phyloP scores from a whole-genome alignment of 1,140 invertebrate genomes.

The Conopomorpha cramerella region DNA sequence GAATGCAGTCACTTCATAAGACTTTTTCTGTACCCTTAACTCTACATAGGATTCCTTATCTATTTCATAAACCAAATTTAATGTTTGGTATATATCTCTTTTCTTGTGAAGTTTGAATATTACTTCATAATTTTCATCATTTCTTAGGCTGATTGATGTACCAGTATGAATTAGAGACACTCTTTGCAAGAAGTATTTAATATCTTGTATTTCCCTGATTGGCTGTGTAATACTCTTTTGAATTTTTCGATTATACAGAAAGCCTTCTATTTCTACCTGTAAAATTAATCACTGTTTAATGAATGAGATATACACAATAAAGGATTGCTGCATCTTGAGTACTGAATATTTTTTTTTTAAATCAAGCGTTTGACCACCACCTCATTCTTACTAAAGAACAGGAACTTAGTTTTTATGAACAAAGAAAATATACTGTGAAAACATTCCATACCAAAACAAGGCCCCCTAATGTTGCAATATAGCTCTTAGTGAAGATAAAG shows the following conservation, averaged over 20 bases:
- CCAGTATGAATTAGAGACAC: constrained; percentile 63
- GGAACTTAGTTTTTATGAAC: too few species aligned
- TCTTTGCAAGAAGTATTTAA: constrained; percentile 60
- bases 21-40: constrained; percentile 51
- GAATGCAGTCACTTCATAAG: constrained; percentile 60
- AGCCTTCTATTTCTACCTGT: constrained; percentile 62
- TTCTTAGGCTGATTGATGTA: constrained; percentile 64
- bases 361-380: too few species aligned
- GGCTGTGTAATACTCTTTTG: constrained; percentile 60
- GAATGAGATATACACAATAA: constrained; percentile 3
- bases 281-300: too few species aligned
- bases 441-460: too few species aligned
- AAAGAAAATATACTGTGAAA: too few species aligned
- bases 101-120: constrained; percentile 63
- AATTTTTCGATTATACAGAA: constrained; percentile 69
- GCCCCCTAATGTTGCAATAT: too few species aligned
- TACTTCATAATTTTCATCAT: constrained; percentile 62
- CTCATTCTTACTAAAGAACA: too few species aligned
- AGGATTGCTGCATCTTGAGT: too few species aligned
- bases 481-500: too few species aligned
- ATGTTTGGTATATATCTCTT: constrained; percentile 53
- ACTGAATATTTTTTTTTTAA: too few species aligned
- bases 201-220: constrained; percentile 62
- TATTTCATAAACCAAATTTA: constrained; percentile 55
- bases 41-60: constrained; percentile 45